Base-by-base conservation (phyloP, 2,113 vertebrate species). In the Eptatretus burgeri region DNA sequence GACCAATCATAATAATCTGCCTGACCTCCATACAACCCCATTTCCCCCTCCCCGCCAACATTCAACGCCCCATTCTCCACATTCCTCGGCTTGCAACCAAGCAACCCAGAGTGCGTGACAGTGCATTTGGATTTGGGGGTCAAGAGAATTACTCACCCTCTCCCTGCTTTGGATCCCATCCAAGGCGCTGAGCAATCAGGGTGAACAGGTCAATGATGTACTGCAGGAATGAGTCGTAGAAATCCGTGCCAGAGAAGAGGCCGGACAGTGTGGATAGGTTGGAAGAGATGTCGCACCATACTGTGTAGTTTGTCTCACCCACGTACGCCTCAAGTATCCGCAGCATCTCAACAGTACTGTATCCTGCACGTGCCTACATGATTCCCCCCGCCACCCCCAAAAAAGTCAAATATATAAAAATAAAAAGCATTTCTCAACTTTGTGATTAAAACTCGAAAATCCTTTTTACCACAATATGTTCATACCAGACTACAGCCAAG, bases 271-370 rank as follows among this genome's bases (percentile, higher is more conserved):
- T 84, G 20, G 84, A 85, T 76, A 96, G 80, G 77, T 95, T 96
- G 75, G 84, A 86, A 81, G 88, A 94, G 70, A 96, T 82, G 79
- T 96, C 85, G 64, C 85, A 93, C 91, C 91, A 96, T 71, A 96
- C 91, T 0, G 91, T 95, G 74, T 96, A 96, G 78, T 95, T 95
- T 66, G 91, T 86, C 74, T 96, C 91, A 66, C 87, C 93, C 74
- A 94, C 77, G 68, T 93, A 96, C n/a, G 91, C 88, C 72, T 95
- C 87, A 88, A 96, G 93, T 75, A 96, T 77, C 73, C 82, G 91
- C 69, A 96, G 78, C 70, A 93, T 85, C 74, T 94, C 84, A 74
- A 89, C 87, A 41, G 91, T 96, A 79, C 83, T 86, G 75, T 86
- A 88, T 69, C 91, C 88, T 70, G 88, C 87, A 70, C 91, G 81